phyloP scores from a whole-genome alignment of 2,113 vertebrate species.

The Aptenodytes forsteri region DNA sequence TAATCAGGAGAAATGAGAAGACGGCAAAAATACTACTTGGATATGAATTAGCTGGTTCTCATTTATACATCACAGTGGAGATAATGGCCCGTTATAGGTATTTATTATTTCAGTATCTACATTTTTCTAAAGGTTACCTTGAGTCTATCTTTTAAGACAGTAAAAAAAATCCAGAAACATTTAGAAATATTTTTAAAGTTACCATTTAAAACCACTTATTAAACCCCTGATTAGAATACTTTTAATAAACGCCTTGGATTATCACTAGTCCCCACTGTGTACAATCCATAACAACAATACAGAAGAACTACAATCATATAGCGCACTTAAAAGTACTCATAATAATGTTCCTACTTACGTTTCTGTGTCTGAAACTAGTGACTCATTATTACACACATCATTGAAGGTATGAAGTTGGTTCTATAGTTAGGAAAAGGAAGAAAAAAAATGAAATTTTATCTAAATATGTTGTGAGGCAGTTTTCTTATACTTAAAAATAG shows the following conservation, averaged over 20 bases:
- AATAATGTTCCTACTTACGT: conserved; percentile 85
- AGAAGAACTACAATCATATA: not conserved
- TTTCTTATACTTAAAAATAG: not conserved
- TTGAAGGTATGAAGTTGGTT: conserved; percentile 99
- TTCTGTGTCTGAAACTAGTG: conserved; percentile 98
- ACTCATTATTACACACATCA: conserved; percentile 99
- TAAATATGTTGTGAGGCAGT: not conserved
- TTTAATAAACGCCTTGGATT: not conserved
- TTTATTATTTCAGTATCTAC: not conserved
- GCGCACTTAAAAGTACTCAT: not conserved
- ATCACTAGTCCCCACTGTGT: not conserved
- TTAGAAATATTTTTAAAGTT: not conserved
- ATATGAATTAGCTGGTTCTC: not conserved
- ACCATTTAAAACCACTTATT: not conserved
- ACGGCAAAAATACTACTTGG: not conserved
- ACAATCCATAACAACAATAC: not conserved
- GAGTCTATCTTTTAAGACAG: not conserved
- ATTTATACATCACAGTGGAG: not conserved
- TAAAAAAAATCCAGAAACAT: not conserved
- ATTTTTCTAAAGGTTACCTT: not conserved
- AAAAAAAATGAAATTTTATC: conserved; percentile 20
- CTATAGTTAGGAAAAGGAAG: conserved; percentile 76
- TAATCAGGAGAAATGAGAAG: not conserved
- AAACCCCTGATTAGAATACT: not conserved
- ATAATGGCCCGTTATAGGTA: not conserved